Base-by-base conservation (phyloP, 2,888 invertebrate species). In the Melangyna quadrimaculata region DNA sequence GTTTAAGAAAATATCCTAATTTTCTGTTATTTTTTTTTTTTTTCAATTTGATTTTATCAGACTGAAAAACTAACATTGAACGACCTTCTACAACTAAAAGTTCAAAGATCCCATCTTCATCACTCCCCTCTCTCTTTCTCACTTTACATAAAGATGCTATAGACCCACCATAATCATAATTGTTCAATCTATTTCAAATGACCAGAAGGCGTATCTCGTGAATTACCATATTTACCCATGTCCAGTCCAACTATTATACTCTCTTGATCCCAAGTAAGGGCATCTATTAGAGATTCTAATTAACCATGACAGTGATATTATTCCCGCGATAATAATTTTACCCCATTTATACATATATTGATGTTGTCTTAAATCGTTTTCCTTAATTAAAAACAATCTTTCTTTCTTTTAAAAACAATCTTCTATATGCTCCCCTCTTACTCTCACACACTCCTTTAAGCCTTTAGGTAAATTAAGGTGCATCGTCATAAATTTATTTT, bases 401-500 rank as follows among this genome's bases (percentile, higher is more conserved):
- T 57, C 19, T 35, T 12, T 17, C 35, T 29, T 24, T 32, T n/a
- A 4, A n/a, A n/a, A n/a, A n/a, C n/a, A n/a, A 17, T 17, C 9
- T 22, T 27, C 37, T 17, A 1, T n/a, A n/a, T n/a, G n/a, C n/a
- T 12, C 12, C 4, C 29, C 55, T n/a, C 63, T 27, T 5, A n/a
- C 10, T 24, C 19, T n/a, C 45, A 35, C 7, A n/a, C 37, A n/a
- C n/a, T n/a, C n/a, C n/a, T n/a, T n/a, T n/a, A n/a, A n/a, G 17
- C 37, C 51, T 9, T 24, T 17, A 51, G 57, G 24, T 65, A 67
- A 79, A 75, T 71, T 75, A 77, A 80, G 61, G 80, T 80, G 80
- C 84, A 80, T 80, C 77, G 78, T 81, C 69, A 81, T 86, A 81
- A 86, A 86, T 86, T 86, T 63, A 81, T 70, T 86, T 86, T 78